Evolutionary conservation across 2,113 vertebrate species (phyloP), one percentile per base, ranked within the genome.

Genomic region (Bubo scandiacus): DNA sequence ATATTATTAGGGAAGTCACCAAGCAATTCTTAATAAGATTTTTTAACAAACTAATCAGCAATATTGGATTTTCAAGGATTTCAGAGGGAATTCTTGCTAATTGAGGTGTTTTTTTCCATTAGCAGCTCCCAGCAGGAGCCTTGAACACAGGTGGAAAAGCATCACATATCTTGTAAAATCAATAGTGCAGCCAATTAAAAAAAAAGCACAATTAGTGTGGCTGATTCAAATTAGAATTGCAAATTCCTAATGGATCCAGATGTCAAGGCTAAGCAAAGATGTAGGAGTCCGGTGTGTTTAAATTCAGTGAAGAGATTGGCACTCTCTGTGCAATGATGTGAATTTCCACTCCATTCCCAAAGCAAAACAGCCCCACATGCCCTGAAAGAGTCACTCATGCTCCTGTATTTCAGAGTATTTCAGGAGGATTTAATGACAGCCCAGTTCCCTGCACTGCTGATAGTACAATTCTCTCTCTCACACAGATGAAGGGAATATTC

Each of bases 61-160:
- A 62, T 96, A 97, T 92, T 96, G 91, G 92, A 91, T 97, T 97
- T 97, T 97, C 88, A 95, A 96, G 92, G 95, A 95, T 95, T 96
- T 92, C 95, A 97, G 95, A 87, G 94, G 92, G 96, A 95, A 97
- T 97, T 97, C 83, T 96, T 92, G 81, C 88, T 97, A 97, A 97
- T 92, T 97, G 94, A 91, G 86, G 78, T 87, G 49, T 4, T 83
- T 95, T 95, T 95, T 96, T 81, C 43, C 94, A 94, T 96, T 96
- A 96, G 77, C 80, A 93, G 86, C 61, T 94, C 94, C 81, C 92
- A 96, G 94, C 86, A 97, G 94, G 91, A 95, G 68, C 80, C 57
- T 68, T 81, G 72, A 70, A 74, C 59, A 65, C 80, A 95, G 96
- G 94, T 96, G 81, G 95, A 86, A 89, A 66, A 96, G 86, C 91